Conservation (phyloP, 2,797 vertebrate genomes). For the Enteromius treurensis region DNA sequence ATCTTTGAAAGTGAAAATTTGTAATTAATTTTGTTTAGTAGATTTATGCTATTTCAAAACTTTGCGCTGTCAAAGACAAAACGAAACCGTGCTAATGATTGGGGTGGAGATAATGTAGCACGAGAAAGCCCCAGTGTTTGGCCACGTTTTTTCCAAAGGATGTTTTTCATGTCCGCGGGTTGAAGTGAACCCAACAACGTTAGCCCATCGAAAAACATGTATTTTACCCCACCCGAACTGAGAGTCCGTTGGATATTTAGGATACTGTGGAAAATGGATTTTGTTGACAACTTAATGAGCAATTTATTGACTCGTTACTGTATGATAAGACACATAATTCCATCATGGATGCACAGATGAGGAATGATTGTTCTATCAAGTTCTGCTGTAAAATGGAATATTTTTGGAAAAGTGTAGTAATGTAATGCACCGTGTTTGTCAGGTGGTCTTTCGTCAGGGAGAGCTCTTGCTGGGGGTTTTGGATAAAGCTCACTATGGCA, state of each 20-base stretch:
- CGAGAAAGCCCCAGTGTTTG: no score
- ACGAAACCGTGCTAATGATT: no score
- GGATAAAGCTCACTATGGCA: constrained; percentile 98
- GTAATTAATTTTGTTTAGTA: no score
- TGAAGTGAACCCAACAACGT: no score
- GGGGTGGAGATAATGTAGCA: no score
- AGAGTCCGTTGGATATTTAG: neutral
- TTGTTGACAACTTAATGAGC: neutral
- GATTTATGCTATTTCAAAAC: no score
- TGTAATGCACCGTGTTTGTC: neutral
- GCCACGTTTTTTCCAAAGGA: no score
- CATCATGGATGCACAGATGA: neutral
- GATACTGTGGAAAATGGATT: neutral
- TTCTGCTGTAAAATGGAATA: neutral
- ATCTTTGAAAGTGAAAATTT: no score
- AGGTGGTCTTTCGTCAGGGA: constrained; percentile 91
- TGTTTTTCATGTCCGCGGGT: no score
- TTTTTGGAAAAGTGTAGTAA: neutral
- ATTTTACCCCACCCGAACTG: no score
- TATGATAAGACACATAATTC: neutral
- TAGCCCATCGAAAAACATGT: no score
- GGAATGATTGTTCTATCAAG: neutral
- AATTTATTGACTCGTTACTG: neutral
- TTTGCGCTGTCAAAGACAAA: no score
- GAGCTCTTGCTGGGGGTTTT: constrained; percentile 91